Evolutionary conservation across 2,797 vertebrate genomes (phyloP), one percentile per base, ranked within the genome.

Genomic region (Crypturellus tataupa): DNA sequence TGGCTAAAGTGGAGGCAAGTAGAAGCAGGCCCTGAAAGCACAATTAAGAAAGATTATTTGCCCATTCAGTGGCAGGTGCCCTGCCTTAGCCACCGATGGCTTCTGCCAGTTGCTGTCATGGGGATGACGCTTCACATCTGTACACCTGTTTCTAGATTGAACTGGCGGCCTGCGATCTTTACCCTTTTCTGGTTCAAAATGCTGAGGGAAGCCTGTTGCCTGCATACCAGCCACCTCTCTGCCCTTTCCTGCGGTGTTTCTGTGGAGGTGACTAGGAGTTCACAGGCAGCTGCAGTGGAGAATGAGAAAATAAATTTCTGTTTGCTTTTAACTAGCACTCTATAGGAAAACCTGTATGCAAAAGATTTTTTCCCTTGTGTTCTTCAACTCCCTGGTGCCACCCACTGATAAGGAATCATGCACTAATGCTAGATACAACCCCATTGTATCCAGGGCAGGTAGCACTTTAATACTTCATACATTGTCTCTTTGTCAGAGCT

Each of bases 381-480:
- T 79, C 65, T 37, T 81, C 35, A 84, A 73, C 17, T 77, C 78
- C 68, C 62, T 63, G 46, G 42, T 87, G 82, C 29, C 56, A 72
- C 31, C 7, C 2, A 0, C n/a, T 62, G 9, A 46, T 44, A 82
- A 51, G 0, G 3, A 31, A 37, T 1, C 1, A 21, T 63, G 51
- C 77, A 59, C 59, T 80, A 35, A 70, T 29, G 33, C 64, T 78
- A 60, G 79, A 44, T 75, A 55, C n/a, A 68, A 70, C 73, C 18
- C 70, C 47, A 51, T 10, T 33, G 63, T 21, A 70, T 40, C 73
- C 2, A 1, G 29, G 18, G 16, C 42, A 82, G 53, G 44, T 24
- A 49, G 44, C 4, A 2, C 42, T 90, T 95, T 65, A 91, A 46
- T 89, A 85, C 89, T 94, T 93, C 51, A 49, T 65, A 49, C 23